phyloP scores from a whole-genome alignment of 1,140 invertebrate genomes.

The Subanguina moxae region DNA sequence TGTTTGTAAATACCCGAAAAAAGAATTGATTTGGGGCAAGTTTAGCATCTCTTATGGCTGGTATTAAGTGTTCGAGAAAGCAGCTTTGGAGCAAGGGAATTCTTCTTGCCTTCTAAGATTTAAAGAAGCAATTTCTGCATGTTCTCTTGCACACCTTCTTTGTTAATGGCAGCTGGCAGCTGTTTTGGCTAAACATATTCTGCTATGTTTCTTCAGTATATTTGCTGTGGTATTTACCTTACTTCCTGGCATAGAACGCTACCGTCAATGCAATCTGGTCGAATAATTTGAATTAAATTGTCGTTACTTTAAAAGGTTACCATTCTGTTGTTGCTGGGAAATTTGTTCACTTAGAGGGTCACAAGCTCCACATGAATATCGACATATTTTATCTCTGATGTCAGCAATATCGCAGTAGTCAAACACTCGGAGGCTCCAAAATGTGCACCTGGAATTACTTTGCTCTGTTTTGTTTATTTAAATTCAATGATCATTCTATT shows the following conservation, averaged over 20 bases:
- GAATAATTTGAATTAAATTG: neutral
- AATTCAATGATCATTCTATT: too few relatives aligned
- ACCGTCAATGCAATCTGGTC: constrained; percentile 12
- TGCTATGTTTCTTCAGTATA: neutral
- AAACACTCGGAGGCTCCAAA: constrained; percentile 49
- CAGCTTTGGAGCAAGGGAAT: neutral
- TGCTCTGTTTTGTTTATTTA: too few relatives aligned
- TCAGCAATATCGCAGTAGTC: constrained; percentile 45
- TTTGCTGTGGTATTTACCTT: neutral
- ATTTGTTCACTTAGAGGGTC: neutral
- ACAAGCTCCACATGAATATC: constrained; percentile 62
- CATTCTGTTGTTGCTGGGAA: neutral
- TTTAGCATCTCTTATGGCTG: neutral
- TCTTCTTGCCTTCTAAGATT: neutral
- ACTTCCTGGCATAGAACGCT: constrained; percentile 9
- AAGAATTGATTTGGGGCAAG: neutral
- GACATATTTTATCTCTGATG: constrained; percentile 44
- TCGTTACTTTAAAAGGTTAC: neutral
- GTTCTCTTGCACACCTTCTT: neutral
- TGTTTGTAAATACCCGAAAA: neutral
- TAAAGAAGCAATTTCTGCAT: neutral
- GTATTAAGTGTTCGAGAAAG: neutral
- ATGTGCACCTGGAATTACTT: constrained; percentile 28
- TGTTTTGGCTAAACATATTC: too few relatives aligned
- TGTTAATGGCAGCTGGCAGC: neutral